Evolutionary conservation across 1,140 invertebrate species (phyloP), one percentile per base, ranked within the genome.

Genomic region (Hyles vespertilio): DNA sequence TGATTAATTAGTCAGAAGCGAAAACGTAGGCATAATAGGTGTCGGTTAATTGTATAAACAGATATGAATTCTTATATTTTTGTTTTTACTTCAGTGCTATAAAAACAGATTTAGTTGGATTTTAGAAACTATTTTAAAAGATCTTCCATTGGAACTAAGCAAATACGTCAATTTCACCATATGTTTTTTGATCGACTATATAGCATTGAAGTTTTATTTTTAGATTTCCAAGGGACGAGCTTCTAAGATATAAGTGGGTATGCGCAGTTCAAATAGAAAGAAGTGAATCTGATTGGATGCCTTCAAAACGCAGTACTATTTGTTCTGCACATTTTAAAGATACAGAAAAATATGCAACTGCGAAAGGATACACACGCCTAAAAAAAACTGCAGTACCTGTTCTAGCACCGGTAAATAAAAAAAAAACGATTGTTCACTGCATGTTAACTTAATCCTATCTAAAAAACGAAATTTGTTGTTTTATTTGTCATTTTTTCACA

Each of bases 221-320:
- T 22, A 66, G 56, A 34, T 58, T 66, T 48, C 64, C 59, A 9
- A 32, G 33, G 3, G 36, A 61, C 32, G 56, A 58, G n/a, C 5
- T 56, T 10, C 2, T 3, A 2, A n/a, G 33, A 3, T 7, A 61
- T 33, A 48, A 56, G 11, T 66, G 64, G 59, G 32, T 66, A 5
- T 8, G 43, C 8, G 11, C 56, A 40, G 51, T 66, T 40, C 47
- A 54, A 3, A 12, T 36, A 32, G 56, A 61, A 58, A 59, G 59
- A 52, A n/a, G 48, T 3, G 65, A 67, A 51, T 11, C 11, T 1
- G 40, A 63, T 43, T 67, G 65, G 60, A 53, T 54, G 34, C 60
- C 65, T 40, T 49, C 54, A 40, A 54, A 34, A 40, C 8, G 11
- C n/a, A 62, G 53, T 46, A 59, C 43, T 52, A 51, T 62, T 50